Base-by-base conservation (phyloP, 2,113 vertebrate genomes). In the Oncorhynchus gorbuscha region DNA sequence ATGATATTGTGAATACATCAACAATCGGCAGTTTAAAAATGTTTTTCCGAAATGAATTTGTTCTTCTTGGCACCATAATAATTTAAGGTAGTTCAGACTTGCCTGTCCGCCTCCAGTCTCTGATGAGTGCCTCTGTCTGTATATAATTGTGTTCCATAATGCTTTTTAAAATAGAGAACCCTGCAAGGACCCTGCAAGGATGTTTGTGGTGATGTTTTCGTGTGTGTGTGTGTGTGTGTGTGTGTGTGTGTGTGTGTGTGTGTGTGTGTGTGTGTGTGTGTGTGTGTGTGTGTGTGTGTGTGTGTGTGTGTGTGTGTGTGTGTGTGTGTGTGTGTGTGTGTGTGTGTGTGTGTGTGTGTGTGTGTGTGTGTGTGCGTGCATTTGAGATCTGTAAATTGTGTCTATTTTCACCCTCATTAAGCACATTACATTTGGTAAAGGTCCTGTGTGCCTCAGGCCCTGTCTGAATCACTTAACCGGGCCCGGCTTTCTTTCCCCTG, bases 381-480 rank as follows among this genome's bases (percentile, higher is more conserved):
- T 83, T 48, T 30, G 69, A 76, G 16, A 30, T 1, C 9, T 72
- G 30, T 70, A 3, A 61, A 81, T 79, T 75, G 64, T 79, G 79
- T 69, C 18, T 61, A 62, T 82, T 79, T 74, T 76, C 30, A 71
- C 20, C 74, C 74, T 82, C 59, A 55, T 85, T 84, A 75, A 72
- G 12, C 68, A 80, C 74, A 89, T 87, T 79, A 69, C 76, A 76
- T 32, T 79, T 72, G 76, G 65, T 74, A 68, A 73, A 22, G 24
- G 72, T 70, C 78, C 76, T 58, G 75, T 75, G 18, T 3, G 73
- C 82, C 72, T 39, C 12, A 24, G 77, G 82, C 74, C 67, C 45
- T 71, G 32, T 82, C 79, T 71, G 6, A 13, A 75, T 83, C 75
- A 79, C 77, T 85, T 79, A 67, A 72, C 72, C 77, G 66, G 69